Evolutionary conservation across 2,888 invertebrate genomes (phyloP).

Genomic region (Lepidochrysops patricia): DNA sequence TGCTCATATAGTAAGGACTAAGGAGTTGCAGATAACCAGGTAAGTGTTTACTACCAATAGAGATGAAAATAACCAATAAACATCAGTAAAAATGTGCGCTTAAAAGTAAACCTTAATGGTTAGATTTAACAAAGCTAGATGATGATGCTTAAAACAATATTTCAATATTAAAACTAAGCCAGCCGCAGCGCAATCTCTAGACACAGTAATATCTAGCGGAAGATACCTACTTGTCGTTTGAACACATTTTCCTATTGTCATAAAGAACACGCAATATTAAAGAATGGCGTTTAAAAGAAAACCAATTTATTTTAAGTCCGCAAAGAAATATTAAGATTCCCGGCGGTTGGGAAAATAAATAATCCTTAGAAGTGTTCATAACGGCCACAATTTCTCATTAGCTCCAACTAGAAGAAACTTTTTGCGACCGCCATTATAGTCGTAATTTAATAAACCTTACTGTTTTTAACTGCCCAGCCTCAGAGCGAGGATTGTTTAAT

Average conservation of each 20-base stretch:
- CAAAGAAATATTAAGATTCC: conserved; percentile 13
- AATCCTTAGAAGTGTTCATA: conserved; percentile 20
- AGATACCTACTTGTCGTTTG: background rate
- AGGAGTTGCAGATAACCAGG: no score
- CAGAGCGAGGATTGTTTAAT: background rate
- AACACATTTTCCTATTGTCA: conserved; percentile 5
- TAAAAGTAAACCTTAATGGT: no score
- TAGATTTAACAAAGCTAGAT: background rate
- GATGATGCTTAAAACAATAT: background rate
- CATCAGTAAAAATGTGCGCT: no score
- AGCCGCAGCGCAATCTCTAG: background rate
- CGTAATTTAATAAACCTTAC: conserved; percentile 4
- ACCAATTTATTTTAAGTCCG: conserved; percentile 10
- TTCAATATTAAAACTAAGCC: background rate
- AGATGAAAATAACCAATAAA: no score
- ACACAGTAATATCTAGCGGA: background rate
- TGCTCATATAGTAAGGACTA: no score
- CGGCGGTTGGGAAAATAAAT: conserved; percentile 12
- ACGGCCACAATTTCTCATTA: conserved; percentile 59
- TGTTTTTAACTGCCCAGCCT: background rate
- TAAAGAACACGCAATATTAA: conserved; percentile 9
- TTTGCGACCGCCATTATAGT: conserved; percentile 1
- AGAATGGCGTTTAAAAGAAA: conserved; percentile 9
- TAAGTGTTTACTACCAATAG: no score
- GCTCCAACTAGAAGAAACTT: conserved; percentile 39